Base-by-base conservation (phyloP, 1,140 invertebrate genomes). In the Drosophila chauvacae region DNA sequence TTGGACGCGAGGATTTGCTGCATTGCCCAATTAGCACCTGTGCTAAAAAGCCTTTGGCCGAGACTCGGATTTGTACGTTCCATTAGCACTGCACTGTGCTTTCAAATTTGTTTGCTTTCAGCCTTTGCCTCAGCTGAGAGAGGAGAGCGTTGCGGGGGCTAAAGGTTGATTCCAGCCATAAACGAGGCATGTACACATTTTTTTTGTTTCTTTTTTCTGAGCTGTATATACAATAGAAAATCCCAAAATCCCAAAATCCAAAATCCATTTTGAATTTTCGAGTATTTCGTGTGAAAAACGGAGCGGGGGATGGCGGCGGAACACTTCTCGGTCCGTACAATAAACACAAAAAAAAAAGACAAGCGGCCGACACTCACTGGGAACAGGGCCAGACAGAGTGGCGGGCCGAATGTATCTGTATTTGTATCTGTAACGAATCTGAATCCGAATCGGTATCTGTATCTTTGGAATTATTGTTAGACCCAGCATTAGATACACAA, bases 371-470 rank as follows among this genome's bases (percentile, higher is more conserved):
- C 71, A 71, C 71, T 76, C 65, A 82, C 64, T 64, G 45, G 62
- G 39, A 70, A 70, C 64, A 70, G 60, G 66, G 68, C 81, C 81
- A 85, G 81, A 85, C 81, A 85, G 44, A 45, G 66, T 85, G 81
- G 77, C 81, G 81, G 81, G 73, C 74, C 64, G 57, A 65, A 57
- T 78, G 69, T 62, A 81, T 58, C 63, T 81, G 64, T 62, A 81
- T 58, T 41, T 68, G 64, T 82, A 68, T 84, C 77, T 84, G 81
- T 75, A 85, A 77, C 81, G 81, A 84, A 84, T 80, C 71, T 80
- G 80, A 65, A 84, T 72, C 71, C 72, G 80, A 65, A 63, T 60
- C 13, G 18, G 77, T 77, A 72, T 68, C 76, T 80, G 81, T 65
- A 71, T 66, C 42, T 53, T 26, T 68, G 20, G 47, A 37, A 72